Evolutionary conservation across 2,113 vertebrate genomes (phyloP).

Genomic region (Symphodus melops): DNA sequence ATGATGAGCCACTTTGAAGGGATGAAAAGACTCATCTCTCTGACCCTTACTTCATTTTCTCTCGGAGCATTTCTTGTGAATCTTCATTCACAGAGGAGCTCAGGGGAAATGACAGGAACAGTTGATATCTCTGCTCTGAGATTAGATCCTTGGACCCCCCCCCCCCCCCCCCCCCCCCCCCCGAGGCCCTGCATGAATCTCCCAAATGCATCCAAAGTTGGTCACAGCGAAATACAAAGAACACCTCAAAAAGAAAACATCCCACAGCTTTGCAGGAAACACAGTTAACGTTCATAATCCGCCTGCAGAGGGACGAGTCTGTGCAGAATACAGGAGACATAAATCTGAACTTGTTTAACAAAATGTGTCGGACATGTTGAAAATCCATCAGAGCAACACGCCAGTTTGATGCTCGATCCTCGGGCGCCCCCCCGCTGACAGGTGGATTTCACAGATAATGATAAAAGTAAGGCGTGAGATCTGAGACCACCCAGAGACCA

Average conservation of each 20-base stretch:
- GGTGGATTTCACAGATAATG: constrained; percentile 9
- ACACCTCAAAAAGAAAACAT: background rate
- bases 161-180: too few species aligned
- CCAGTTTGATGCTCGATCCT: background rate
- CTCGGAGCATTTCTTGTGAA: constrained; percentile 34
- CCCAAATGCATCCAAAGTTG: constrained; percentile 18
- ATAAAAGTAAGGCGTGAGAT: too few species aligned
- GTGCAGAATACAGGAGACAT: constrained; percentile 1
- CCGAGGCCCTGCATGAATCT: constrained; percentile 23
- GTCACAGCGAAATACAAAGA: background rate
- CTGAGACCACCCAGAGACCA: too few species aligned
- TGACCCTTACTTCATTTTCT: constrained; percentile 11
- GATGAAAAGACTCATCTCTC: constrained; percentile 32
- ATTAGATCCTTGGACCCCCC: constrained; percentile 43
- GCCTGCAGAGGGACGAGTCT: background rate
- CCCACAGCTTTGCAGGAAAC: too few species aligned
- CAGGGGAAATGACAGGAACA: constrained; percentile 50
- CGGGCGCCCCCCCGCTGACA: too few species aligned
- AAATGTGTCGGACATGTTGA: constrained; percentile 5
- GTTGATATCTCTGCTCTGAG: constrained; percentile 27
- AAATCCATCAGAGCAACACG: constrained; percentile 24
- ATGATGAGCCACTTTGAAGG: background rate
- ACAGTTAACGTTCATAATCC: background rate
- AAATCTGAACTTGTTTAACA: constrained; percentile 34
- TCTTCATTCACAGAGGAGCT: constrained; percentile 25